Conservation (phyloP, 2,113 vertebrate species). For the Galeopterus variegatus region DNA sequence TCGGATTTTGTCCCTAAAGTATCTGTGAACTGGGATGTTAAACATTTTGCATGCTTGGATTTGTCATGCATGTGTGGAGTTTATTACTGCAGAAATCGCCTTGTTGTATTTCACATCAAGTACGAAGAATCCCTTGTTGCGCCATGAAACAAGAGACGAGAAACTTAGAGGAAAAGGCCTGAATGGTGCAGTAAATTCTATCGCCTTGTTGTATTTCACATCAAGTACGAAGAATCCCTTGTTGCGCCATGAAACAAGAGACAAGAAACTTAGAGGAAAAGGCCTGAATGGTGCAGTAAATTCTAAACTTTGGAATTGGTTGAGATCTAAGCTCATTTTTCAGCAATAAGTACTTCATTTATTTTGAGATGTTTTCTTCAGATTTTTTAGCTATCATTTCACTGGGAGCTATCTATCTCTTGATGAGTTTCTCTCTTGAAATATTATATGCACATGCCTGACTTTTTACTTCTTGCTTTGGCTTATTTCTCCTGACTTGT, state of each 20-base stretch:
- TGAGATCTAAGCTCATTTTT: slow-evolving; percentile 87
- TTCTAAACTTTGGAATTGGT: slow-evolving; percentile 87
- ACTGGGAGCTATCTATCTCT: slow-evolving; percentile 69
- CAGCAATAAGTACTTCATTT: slow-evolving; percentile 88
- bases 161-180: slow-evolving; percentile 85
- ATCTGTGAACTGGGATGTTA: slow-evolving; percentile 90
- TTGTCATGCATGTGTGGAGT: slow-evolving; percentile 90
- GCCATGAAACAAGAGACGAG: slow-evolving; percentile 87
- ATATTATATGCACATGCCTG: slow-evolving; percentile 34
- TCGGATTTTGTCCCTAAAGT: slow-evolving; percentile 91
- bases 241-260: slow-evolving; percentile 88
- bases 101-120: slow-evolving; percentile 89
- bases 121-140: slow-evolving; percentile 89
- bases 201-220: slow-evolving; percentile 89
- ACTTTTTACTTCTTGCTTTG: slow-evolving; percentile 2
- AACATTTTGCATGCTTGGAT: slow-evolving; percentile 91
- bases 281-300: slow-evolving; percentile 87
- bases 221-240: slow-evolving; percentile 88
- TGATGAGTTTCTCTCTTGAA: slow-evolving; percentile 73
- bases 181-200: slow-evolving; percentile 88
- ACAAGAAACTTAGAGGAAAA: slow-evolving; percentile 86
- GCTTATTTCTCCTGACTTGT: slow-evolving; percentile 44
- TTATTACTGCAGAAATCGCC: slow-evolving; percentile 89
- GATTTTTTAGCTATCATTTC: slow-evolving; percentile 80
- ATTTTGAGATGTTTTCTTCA: slow-evolving; percentile 83